Base-by-base conservation (phyloP, 2,113 vertebrate genomes). In the Podarcis raffonei region DNA sequence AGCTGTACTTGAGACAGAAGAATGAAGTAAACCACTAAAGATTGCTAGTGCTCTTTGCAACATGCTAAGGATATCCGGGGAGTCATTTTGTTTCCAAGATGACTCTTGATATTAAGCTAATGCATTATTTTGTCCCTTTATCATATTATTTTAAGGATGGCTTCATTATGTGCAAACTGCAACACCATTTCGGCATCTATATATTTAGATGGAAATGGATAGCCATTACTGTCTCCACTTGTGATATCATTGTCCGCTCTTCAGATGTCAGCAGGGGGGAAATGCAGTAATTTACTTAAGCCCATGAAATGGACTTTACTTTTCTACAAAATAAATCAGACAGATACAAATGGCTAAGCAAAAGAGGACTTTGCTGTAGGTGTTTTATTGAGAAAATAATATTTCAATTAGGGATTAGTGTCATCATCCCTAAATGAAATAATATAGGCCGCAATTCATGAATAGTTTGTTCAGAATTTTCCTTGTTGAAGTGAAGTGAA, bases 121-220 rank as follows among this genome's bases (percentile, higher is more conserved):
- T 84, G 89, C 88, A 68, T 18, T 72, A 71, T 88, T 88, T 1
- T 4, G 66, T 5, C 16, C 68, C 92, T 92, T 90, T 83, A 76
- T 83, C 12, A 89, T 90, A 83, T 89, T 91, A 86, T 90, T 93
- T 94, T 27, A 87, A 75, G 22, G 5, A 12, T 71, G 68, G 15
- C 89, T 91, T 93, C 11, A 89, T 93, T 93, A 87, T 18, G 82
- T 93, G 6, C n/a, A 66, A 83, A 83, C 75, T 37, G 6, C 15
- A 90, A 20, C 0, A 3, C 87, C n/a, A 72, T 32, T 87, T 32
- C 83, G 72, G 89, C 80, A n/a, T 1, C 22, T 12, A 1, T 42
- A 91, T 53, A 68, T 90, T 8, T 37, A 84, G n/a, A 13, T 81
- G 83, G 92, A 42, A 87, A 65, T 89, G 37, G 39, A 87, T 92